These are phyloP conservation scores for Lampropteryx suffumata DNA, from an alignment of 2,888 invertebrate genomes.

Conservation along the genomic window DNA sequence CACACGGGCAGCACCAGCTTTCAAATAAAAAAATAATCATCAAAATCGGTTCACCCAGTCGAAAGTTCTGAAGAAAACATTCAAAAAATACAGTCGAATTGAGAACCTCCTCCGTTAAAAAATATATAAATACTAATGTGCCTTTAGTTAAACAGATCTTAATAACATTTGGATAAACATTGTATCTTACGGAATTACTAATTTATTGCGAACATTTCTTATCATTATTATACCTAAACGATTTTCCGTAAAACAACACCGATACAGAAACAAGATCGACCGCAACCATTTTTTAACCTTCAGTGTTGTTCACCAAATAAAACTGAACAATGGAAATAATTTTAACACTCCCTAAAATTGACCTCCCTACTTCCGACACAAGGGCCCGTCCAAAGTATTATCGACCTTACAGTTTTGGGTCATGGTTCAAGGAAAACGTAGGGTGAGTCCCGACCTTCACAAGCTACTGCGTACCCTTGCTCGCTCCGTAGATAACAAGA, in stretches of 20 bases:
- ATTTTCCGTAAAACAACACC: not conserved
- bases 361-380: not conserved
- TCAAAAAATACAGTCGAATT: too few relatives aligned
- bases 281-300: constrained; percentile 2
- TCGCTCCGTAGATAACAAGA: not conserved
- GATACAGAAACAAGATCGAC: not conserved
- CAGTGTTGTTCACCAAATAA: not conserved
- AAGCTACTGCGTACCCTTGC: not conserved
- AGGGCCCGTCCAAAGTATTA: not conserved
- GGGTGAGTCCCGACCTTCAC: not conserved
- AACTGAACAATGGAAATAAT: not conserved
- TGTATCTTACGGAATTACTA: too few relatives aligned
- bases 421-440: not conserved
- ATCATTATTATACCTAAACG: too few relatives aligned
- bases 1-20: too few relatives aligned
- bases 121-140: too few relatives aligned
- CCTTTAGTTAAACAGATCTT: too few relatives aligned
- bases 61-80: too few relatives aligned
- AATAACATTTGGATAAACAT: too few relatives aligned
- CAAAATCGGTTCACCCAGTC: too few relatives aligned
- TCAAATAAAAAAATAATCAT: too few relatives aligned
- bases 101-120: too few relatives aligned
- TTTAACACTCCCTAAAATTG: not conserved
- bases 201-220: too few relatives aligned
- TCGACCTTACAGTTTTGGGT: not conserved